Evolutionary conservation across 1,140 invertebrate genomes (phyloP).

Genomic region (Rhyzopertha dominica): DNA sequence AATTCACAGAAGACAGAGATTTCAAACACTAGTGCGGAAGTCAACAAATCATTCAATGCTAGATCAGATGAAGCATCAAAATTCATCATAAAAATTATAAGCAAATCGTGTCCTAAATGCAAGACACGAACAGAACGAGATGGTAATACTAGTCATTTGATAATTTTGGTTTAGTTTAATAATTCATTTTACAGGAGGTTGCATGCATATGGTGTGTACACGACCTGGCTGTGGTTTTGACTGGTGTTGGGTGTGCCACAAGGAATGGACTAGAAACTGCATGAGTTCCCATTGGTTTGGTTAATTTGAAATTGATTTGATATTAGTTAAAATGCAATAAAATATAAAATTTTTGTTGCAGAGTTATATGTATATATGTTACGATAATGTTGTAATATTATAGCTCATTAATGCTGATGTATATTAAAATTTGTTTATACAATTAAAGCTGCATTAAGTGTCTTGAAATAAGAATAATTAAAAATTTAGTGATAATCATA

Average conservation of each 20-base stretch:
- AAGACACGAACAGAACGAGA: conserved; percentile 79
- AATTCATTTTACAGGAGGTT: conserved; percentile 60
- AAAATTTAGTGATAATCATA: too few relatives aligned
- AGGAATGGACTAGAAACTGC: conserved; percentile 77
- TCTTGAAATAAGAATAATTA: too few relatives aligned
- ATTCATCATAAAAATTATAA: conserved; percentile 68
- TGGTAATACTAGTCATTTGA: conserved; percentile 50
- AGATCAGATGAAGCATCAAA: conserved; percentile 73
- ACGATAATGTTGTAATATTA: too few relatives aligned
- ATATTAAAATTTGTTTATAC: too few relatives aligned
- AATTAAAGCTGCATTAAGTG: too few relatives aligned
- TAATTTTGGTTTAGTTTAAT: not conserved
- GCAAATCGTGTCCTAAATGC: conserved; percentile 86
- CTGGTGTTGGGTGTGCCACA: conserved; percentile 89
- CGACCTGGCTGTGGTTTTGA: conserved; percentile 69
- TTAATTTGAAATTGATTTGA: conserved; percentile 43
- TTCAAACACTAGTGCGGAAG: conserved; percentile 58
- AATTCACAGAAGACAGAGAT: conserved; percentile 41
- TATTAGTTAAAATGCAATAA: too few relatives aligned
- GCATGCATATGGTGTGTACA: conserved; percentile 84
- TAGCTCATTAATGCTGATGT: too few relatives aligned
- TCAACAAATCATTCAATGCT: conserved; percentile 52
- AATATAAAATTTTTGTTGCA: too few relatives aligned
- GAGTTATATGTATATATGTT: too few relatives aligned
- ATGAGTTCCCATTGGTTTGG: conserved; percentile 89